Base-by-base conservation (phyloP, 1,140 invertebrate species). In the Ceratoteleas bidentatus region DNA sequence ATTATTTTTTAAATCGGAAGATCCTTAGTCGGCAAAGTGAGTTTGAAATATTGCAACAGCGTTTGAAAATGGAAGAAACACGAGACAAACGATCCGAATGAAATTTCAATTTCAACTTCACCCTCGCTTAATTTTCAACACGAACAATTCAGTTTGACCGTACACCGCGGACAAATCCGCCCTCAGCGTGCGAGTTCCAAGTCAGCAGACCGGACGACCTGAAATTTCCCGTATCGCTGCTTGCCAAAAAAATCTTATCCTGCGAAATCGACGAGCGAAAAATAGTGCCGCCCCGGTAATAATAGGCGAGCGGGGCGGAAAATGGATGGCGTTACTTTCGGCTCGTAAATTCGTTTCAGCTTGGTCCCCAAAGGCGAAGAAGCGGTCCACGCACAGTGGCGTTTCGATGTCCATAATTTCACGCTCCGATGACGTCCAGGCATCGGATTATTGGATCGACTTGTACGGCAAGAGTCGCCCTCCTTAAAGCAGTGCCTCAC, bases 381-480 rank as follows among this genome's bases (percentile, higher is more conserved):
- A 77, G 65, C 74, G 66, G 83, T 84, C 81, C 83, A 75, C 70
- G 64, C 56, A 85, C 72, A 78, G 74, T 75, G 47, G 83, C 83
- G 87, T 86, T 82, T 89, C 85, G 87, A 87, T 86, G 85, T 83
- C 85, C 87, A 89, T 89, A 89, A 88, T 89, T 88, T 89, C 86
- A 88, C 87, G 87, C 85, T 88, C 57, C 85, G 72, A 84, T 87
- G 87, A 86, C 84, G 80, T 85, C 84, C 66, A 83, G 88, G 85
- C 84, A 86, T 86, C 84, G 85, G 85, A 87, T 88, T 89, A 89
- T 89, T 89, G 87, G 87, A 88, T 88, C 85, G 79, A 77, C 36
- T 16, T 40, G 7, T 13, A 0, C 8, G 7, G 49, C 0, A 77
- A 64, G 62, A 64, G 34, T 47, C 58, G 65, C 65, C 65, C 50